A percentile compares a stretch with the other conserved stretches of the same genome.
Conservation (phyloP, 2,797 vertebrate species). For the Chelidonichthys spinosus region DNA sequence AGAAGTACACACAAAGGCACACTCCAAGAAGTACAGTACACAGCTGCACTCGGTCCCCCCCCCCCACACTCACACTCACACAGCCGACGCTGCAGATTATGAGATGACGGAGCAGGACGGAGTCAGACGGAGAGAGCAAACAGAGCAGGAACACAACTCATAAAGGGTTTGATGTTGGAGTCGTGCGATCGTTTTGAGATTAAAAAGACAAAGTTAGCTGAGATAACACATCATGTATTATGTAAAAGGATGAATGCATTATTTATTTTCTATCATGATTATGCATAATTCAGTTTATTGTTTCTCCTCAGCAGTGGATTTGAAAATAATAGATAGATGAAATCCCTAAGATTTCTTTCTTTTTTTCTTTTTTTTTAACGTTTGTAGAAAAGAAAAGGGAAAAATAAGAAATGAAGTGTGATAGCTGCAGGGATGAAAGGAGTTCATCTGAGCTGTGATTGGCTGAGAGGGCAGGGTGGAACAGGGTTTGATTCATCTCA, state of each 20-base stretch:
- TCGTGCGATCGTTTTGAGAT: conserved; percentile 37
- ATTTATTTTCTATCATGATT: conserved; percentile 45
- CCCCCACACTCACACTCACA: too few species aligned
- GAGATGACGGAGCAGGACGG: conserved; percentile 24
- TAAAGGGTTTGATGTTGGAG: conserved; percentile 36
- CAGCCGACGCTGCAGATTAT: too few species aligned
- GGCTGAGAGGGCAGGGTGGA: conserved; percentile 39
- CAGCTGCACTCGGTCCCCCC: conserved; percentile 57
- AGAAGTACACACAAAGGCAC: conserved; percentile 1
- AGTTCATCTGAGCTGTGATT: conserved; percentile 50
- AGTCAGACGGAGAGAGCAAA: conserved; percentile 33
- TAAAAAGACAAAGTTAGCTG: conserved; percentile 47
- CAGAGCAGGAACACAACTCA: conserved; percentile 30
- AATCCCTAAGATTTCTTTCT: too few species aligned
- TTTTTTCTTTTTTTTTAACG: too few species aligned
- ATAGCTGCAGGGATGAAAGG: conserved; percentile 38
- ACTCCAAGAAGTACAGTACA: conserved; percentile 41
- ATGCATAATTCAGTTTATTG: conserved; percentile 53
- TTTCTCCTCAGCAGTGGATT: conserved; percentile 23
- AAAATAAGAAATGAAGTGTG: not conserved
- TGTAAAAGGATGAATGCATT: conserved; percentile 38
- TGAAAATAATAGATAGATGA: not conserved
- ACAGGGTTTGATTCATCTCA: conserved; percentile 17
- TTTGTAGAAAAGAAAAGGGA: not conserved
- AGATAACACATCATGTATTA: conserved; percentile 45